Percentiles rank a stretch among this genome's conserved stretches.
These are phyloP conservation scores for Lamellibrachia columna DNA, from an alignment of 2,888 invertebrate species.

Conservation along the genomic window DNA sequence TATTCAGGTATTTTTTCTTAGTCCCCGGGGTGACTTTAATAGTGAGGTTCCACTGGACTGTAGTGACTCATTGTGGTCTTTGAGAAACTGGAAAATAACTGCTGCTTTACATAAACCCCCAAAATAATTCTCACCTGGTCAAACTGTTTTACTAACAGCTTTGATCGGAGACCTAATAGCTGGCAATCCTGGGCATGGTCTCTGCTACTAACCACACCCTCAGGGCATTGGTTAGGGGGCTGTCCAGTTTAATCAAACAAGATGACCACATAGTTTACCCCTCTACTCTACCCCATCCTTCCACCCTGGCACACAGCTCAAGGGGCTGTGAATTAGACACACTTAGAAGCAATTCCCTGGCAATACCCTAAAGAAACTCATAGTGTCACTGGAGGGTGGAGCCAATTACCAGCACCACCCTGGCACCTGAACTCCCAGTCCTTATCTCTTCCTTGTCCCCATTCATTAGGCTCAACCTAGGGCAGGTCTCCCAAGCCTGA, in stretches of 20 bases:
- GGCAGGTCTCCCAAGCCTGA: no score
- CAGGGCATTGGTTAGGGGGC: no score
- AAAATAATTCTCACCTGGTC: no score
- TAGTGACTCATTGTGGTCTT: no score
- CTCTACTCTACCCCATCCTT: background rate
- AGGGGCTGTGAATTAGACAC: background rate
- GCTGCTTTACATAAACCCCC: no score
- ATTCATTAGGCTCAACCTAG: background rate
- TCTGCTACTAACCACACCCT: no score
- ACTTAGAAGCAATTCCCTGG: background rate
- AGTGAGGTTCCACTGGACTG: no score
- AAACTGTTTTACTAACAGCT: no score
- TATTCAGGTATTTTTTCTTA: no score
- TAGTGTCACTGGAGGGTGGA: background rate
- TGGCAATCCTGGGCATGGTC: background rate
- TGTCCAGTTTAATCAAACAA: background rate
- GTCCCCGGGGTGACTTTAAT: no score
- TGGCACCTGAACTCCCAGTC: background rate
- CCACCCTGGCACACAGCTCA: background rate
- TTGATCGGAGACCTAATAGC: no score
- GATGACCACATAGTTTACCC: background rate
- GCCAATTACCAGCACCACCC: background rate
- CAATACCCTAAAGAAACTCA: background rate
- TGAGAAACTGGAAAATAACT: no score
- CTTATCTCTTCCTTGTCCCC: background rate